Conservation (phyloP, 1,140 invertebrate species). For the Oryzaephilus surinamensis region DNA sequence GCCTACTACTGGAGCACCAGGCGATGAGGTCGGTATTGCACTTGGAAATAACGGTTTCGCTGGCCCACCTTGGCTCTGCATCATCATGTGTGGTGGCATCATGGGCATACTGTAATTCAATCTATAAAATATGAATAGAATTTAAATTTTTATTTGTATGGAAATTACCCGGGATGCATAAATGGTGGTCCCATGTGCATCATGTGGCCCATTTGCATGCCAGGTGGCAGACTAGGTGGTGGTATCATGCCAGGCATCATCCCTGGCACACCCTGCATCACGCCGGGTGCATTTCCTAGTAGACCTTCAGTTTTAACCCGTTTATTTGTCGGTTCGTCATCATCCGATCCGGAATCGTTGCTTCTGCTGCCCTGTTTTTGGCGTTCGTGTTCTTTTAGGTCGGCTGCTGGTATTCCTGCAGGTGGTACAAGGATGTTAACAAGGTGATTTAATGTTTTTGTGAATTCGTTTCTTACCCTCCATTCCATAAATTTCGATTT, state of each 20-base stretch:
- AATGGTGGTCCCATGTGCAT: conserved; percentile 58
- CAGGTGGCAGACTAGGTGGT: conserved; percentile 43
- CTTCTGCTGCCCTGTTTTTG: conserved; percentile 55
- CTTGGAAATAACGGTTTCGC: conserved; percentile 66
- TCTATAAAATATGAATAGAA: neutral
- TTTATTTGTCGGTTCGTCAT: conserved; percentile 67
- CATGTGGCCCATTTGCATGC: conserved; percentile 52
- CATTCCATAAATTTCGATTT: conserved; percentile 99
- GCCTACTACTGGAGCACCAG: conserved; percentile 46
- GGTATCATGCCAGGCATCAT: conserved; percentile 50
- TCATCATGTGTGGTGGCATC: conserved; percentile 46
- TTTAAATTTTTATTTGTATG: too few relatives aligned
- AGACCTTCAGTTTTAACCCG: conserved; percentile 54
- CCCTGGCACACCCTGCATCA: conserved; percentile 40
- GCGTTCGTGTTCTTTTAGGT: conserved; percentile 88
- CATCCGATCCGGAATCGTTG: conserved; percentile 56
- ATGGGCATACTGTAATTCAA: conserved; percentile 43
- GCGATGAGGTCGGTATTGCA: conserved; percentile 52
- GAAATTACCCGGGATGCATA: conserved; percentile 56
- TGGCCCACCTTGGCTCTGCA: conserved; percentile 48
- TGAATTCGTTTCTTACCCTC: conserved; percentile 70
- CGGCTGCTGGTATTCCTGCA: conserved; percentile 78
- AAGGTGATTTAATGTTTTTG: neutral
- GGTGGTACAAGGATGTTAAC: neutral
- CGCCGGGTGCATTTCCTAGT: conserved; percentile 42